phyloP scores from a whole-genome alignment of 1,140 invertebrate species.

The Anoplophora glabripennis region DNA sequence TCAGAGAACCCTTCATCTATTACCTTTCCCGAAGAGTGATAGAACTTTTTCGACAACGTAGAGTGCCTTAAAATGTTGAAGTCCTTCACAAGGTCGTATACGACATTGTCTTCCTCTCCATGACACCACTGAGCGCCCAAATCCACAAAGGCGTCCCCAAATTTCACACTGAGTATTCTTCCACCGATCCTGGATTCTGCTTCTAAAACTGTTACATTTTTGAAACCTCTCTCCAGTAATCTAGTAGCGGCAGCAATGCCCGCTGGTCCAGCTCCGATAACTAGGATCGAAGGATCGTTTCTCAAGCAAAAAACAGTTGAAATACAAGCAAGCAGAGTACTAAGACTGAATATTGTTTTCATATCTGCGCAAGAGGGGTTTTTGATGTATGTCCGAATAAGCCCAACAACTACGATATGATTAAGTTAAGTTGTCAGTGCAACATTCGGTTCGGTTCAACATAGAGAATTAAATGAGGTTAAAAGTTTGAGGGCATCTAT shows the following conservation, averaged over 20 bases:
- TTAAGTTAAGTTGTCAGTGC: too few relatives aligned
- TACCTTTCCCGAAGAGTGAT: not conserved
- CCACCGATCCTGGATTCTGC: constrained; percentile 69
- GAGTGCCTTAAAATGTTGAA: constrained; percentile 25
- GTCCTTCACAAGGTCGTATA: constrained; percentile 63
- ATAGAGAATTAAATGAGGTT: too few relatives aligned
- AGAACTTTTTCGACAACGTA: not conserved
- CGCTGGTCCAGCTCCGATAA: constrained; percentile 57
- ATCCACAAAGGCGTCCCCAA: constrained; percentile 64
- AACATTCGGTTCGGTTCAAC: too few relatives aligned
- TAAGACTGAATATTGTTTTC: too few relatives aligned
- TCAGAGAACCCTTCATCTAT: not conserved
- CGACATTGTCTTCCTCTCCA: constrained; percentile 68
- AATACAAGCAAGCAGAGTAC: too few relatives aligned
- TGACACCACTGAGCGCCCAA: constrained; percentile 78
- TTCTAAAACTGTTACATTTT: constrained; percentile 61
- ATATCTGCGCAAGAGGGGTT: too few relatives aligned
- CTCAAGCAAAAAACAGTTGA: too few relatives aligned
- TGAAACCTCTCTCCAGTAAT: constrained; percentile 53
- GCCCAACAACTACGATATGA: too few relatives aligned
- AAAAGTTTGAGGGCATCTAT: too few relatives aligned
- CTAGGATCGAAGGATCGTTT: too few relatives aligned
- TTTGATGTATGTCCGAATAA: too few relatives aligned
- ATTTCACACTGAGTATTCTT: constrained; percentile 58
- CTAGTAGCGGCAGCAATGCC: constrained; percentile 59